Conservation (phyloP, 2,797 vertebrate genomes). For the Megalops cyprinoides region DNA sequence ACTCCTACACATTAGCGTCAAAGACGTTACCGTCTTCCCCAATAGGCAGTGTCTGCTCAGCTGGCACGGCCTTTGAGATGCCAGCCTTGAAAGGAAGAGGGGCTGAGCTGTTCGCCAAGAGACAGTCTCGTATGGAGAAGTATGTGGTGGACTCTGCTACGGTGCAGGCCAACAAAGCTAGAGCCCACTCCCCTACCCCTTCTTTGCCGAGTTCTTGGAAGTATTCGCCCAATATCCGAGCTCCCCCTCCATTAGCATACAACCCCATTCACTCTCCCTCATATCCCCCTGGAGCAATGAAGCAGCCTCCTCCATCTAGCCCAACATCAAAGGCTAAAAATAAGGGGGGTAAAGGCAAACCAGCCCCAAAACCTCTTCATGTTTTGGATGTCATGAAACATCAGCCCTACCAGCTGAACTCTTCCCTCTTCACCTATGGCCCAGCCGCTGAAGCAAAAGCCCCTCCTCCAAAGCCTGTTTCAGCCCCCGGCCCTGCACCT, state of each 20-base stretch:
- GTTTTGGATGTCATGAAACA: slow-evolving; percentile 97
- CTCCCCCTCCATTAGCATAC: slow-evolving; percentile 88
- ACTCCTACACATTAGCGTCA: slow-evolving; percentile 65
- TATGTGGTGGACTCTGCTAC: slow-evolving; percentile 94
- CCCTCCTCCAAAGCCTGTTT: slow-evolving; percentile 48
- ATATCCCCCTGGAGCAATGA: slow-evolving; percentile 88
- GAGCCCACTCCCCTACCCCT: slow-evolving; percentile 84
- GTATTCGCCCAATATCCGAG: slow-evolving; percentile 92
- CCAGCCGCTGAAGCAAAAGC: slow-evolving; percentile 77
- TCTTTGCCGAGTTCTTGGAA: slow-evolving; percentile 93
- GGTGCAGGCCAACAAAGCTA: slow-evolving; percentile 86
- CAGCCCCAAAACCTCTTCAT: slow-evolving; percentile 88
- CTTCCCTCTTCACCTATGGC: slow-evolving; percentile 93
- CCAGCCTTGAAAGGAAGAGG: slow-evolving; percentile 89
- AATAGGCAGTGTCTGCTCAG: slow-evolving; percentile 61
- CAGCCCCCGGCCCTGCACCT: slow-evolving; percentile 49
- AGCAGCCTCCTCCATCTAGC: slow-evolving; percentile 71
- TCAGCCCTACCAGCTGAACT: slow-evolving; percentile 92
- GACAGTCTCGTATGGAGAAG: slow-evolving; percentile 97
- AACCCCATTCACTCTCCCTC: slow-evolving; percentile 93
- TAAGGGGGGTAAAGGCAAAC: slow-evolving; percentile 76
- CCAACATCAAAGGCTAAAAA: slow-evolving; percentile 74
- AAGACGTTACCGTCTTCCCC: slow-evolving; percentile 73
- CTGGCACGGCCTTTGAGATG: slow-evolving; percentile 84
- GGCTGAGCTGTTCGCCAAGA: slow-evolving; percentile 94